A percentile compares a stretch with the other conserved stretches of the same genome.
These are phyloP conservation scores for Arremon aurantiirostris DNA, from an alignment of 2,797 vertebrate species.

Conservation along the genomic window DNA sequence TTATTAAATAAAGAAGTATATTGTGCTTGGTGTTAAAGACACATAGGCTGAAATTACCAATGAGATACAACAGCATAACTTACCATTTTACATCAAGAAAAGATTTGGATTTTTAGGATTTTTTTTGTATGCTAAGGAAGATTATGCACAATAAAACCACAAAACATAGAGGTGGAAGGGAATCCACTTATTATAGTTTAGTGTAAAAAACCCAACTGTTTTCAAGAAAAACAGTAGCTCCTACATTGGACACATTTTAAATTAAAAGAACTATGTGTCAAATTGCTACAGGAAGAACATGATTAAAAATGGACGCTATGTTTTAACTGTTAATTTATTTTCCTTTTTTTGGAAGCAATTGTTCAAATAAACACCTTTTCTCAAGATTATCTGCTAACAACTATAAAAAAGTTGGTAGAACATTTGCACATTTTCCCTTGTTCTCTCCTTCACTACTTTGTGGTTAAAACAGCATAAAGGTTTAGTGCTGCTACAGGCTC, in stretches of 20 bases:
- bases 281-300: neutral
- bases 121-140: neutral
- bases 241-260: neutral
- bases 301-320: neutral
- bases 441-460: neutral
- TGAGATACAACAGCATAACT: neutral
- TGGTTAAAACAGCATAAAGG: neutral
- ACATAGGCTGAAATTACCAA: neutral
- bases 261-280: neutral
- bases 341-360: neutral
- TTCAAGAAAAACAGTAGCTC: neutral
- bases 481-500: neutral
- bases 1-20: neutral
- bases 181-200: neutral
- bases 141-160: neutral
- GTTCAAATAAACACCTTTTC: neutral
- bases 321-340: neutral
- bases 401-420: neutral
- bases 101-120: neutral
- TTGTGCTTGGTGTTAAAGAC: neutral
- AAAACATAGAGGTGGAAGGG: neutral
- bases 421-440: neutral
- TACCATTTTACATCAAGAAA: neutral
- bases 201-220: neutral
- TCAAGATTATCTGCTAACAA: neutral